A percentile compares a stretch with the other conserved stretches of the same genome.
Conservation (phyloP, 1,140 invertebrate genomes). For the Nephotettix cincticeps region DNA sequence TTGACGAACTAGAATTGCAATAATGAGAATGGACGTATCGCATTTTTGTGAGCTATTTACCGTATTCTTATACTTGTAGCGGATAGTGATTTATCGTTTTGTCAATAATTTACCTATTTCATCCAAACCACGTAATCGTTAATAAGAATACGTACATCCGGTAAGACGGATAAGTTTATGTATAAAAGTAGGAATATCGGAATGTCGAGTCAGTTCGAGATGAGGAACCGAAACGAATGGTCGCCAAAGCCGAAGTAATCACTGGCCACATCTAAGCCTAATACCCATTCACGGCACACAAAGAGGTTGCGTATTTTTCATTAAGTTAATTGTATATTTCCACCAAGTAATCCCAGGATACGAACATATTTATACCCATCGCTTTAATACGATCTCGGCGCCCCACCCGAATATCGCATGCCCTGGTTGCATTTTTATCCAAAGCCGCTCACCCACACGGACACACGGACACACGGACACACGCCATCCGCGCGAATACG, state of each 20-base stretch:
- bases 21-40: no score
- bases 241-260: background rate
- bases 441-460: background rate
- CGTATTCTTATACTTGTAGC: no score
- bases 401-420: slow-evolving; percentile 21
- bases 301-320: slow-evolving; percentile 11
- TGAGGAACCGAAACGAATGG: background rate
- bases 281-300: background rate
- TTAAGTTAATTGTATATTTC: slow-evolving; percentile 22
- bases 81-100: no score
- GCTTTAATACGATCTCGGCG: background rate
- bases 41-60: no score
- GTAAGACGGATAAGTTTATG: no score
- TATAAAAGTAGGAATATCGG: no score
- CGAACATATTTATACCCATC: slow-evolving; percentile 5
- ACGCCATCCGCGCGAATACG: background rate
- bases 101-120: no score
- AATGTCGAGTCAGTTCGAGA: no score
- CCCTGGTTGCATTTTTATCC: slow-evolving; percentile 5
- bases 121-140: no score
- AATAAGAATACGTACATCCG: no score
- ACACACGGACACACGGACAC: slow-evolving; percentile 13
- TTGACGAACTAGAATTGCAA: no score
- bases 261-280: background rate
- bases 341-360: slow-evolving; percentile 10